phyloP scores from a whole-genome alignment of 2,113 vertebrate genomes.

The Ictalurus furcatus region DNA sequence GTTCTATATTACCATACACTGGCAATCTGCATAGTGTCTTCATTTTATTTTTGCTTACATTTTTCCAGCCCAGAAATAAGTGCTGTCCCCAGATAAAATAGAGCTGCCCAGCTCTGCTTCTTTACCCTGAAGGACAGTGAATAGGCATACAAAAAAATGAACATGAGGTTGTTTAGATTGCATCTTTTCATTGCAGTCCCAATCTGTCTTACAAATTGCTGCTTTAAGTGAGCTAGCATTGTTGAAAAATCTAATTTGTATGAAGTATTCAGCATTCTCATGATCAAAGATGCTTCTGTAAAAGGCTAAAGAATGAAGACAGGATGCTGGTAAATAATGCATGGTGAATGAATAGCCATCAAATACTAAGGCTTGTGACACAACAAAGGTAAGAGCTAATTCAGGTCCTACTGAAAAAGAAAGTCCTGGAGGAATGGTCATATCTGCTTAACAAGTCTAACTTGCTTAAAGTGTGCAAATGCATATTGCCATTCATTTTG shows the following conservation, averaged over 20 bases:
- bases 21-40: background rate
- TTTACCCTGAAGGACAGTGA: background rate
- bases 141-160: background rate
- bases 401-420: slow-evolving; percentile 54
- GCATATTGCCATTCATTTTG: slow-evolving; percentile 62
- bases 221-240: background rate
- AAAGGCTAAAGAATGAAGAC: background rate
- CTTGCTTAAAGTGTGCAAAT: slow-evolving; percentile 52
- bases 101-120: too few species aligned
- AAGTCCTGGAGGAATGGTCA: slow-evolving; percentile 55
- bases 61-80: background rate
- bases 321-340: background rate
- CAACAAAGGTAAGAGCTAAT: slow-evolving; percentile 65
- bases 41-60: background rate
- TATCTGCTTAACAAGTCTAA: slow-evolving; percentile 64
- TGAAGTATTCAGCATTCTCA: background rate
- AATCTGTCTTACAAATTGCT: background rate
- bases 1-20: background rate
- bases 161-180: background rate
- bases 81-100: background rate
- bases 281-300: background rate
- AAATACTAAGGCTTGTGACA: slow-evolving; percentile 30
- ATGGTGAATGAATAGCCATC: slow-evolving; percentile 11
- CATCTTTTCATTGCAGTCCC: background rate
- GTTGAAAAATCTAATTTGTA: background rate